Percentiles rank a stretch among this genome's conserved stretches.
Evolutionary conservation across 2,888 invertebrate species (phyloP).

Genomic region (Synergus gifuensis): DNA sequence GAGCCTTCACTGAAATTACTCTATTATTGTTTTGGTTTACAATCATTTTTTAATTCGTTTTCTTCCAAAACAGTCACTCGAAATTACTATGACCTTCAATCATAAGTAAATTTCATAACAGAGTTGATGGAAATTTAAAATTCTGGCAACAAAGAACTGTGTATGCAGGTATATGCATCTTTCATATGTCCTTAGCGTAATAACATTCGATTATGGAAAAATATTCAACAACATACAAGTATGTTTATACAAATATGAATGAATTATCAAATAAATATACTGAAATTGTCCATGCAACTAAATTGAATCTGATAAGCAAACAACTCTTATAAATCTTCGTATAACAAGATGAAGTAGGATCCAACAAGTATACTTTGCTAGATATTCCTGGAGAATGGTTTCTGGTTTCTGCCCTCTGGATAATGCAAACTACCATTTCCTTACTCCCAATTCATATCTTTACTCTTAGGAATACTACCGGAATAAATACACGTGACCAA

Average conservation of each 20-base stretch:
- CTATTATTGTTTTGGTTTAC: background rate
- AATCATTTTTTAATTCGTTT: background rate
- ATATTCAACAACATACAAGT: background rate
- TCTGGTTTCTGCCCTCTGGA: background rate
- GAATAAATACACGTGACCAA: conserved; percentile 29
- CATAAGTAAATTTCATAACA: background rate
- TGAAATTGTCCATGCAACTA: background rate
- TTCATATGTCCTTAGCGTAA: background rate
- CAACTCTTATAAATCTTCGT: background rate
- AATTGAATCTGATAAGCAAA: background rate
- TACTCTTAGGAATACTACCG: conserved; percentile 11
- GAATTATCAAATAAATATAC: background rate
- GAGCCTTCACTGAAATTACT: background rate
- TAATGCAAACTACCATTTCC: conserved; percentile 20
- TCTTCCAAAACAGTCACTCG: background rate
- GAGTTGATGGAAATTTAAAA: background rate
- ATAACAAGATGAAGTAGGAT: background rate
- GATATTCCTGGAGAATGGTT: background rate
- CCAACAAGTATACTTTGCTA: background rate
- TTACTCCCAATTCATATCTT: conserved; percentile 11
- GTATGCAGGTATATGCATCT: background rate
- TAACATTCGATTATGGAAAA: background rate
- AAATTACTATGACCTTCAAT: background rate
- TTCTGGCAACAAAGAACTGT: background rate
- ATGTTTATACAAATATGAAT: background rate